Evolutionary conservation across 2,888 invertebrate species (phyloP), one percentile per base, ranked within the genome.

Genomic region (Andricus quercusramuli): DNA sequence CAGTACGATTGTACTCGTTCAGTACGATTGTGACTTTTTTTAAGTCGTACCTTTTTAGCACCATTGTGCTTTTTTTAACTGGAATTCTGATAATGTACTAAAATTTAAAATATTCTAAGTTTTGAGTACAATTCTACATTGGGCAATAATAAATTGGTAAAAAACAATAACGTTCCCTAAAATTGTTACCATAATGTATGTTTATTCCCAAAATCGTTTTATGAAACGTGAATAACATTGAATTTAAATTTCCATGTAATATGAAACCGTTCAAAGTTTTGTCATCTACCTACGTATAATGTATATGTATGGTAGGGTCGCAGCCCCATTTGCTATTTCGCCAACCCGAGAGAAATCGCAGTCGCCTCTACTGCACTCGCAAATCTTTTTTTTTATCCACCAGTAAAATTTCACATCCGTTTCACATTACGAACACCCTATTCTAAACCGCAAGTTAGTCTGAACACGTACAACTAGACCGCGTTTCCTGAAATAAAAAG

Each of bases 331-430:
- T 37, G 37, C 37, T 13, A 51, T 70, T 70, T 70, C 29, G 22
- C 70, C 29, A 15, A 29, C 25, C 70, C 25, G 51, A 70, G 47
- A 70, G 29, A 70, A 70, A 70, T 70, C 47, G 47, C 47, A 47
- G 47, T 70, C 70, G 20, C 17, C 70, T 70, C 51, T 51, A 51
- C 70, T 70, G 25, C 70, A 70, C 25, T 51, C 70, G 70, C 70
- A 70, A 51, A 68, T 68, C 68, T 37, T 44, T 70, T 70, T 15
- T 70, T 51, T 70, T 51, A 70, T 51, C 17, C 41, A 1, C 70
- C 47, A 70, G 47, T 51, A 70, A 70, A 51, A 70, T 51, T 70
- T 70, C 44, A 25, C 70, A 70, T 70, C 70, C 47, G 25, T 70
- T 70, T 70, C 44, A 17, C 51, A 70, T 70, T 70, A 70, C 22